Conservation (phyloP, 2,113 vertebrate genomes). For the Pelecanus crispus region DNA sequence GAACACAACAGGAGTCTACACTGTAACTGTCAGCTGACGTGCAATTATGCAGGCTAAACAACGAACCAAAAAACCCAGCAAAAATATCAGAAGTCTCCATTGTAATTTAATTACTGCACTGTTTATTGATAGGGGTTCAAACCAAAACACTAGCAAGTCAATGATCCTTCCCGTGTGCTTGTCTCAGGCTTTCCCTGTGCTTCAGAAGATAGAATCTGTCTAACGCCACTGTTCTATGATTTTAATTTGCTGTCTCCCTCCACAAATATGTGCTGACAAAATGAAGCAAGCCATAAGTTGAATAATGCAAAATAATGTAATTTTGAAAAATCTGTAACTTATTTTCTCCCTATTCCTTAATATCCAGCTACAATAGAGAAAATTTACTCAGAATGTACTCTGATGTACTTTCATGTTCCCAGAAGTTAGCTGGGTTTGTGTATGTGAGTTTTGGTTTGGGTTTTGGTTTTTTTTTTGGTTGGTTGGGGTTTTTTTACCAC, state of each 20-base stretch:
- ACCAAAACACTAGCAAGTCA: neutral
- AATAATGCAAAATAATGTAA: neutral
- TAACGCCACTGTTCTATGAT: neutral
- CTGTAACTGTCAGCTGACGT: neutral
- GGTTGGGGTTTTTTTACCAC: neutral
- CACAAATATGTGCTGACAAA: neutral
- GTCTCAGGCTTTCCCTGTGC: neutral
- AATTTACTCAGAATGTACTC: neutral
- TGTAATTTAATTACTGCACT: neutral
- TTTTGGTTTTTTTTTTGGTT: neutral
- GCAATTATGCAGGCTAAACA: neutral
- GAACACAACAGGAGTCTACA: neutral
- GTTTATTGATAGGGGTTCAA: neutral
- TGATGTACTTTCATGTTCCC: neutral
- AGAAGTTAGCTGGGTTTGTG: neutral
- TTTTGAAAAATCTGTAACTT: neutral
- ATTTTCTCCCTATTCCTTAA: neutral
- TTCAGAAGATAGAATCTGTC: neutral
- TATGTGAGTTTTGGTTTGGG: neutral
- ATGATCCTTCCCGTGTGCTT: too few relatives aligned
- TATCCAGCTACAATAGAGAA: neutral
- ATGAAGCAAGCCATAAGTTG: neutral
- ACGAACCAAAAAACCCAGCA: neutral
- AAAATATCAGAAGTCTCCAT: neutral
- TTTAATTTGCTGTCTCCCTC: neutral